Evolutionary conservation across 2,888 invertebrate species (phyloP), one percentile per base, ranked within the genome.

Genomic region (Octodonta nipae): DNA sequence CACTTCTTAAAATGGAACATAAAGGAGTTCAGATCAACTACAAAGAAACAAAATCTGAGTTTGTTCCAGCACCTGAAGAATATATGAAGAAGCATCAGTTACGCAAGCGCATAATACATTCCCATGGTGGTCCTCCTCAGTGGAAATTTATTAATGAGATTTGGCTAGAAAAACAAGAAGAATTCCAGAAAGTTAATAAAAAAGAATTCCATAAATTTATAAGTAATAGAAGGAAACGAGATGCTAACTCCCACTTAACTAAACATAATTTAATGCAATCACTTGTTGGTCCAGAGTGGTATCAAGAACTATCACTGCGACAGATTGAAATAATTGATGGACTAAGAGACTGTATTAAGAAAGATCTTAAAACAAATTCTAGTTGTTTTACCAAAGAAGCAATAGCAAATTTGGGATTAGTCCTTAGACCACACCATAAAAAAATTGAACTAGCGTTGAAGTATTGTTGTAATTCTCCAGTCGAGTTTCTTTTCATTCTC

Each of bases 401-500:
- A 34, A 43, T 61, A 11, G 49, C 41, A 1, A 32, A 34, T 16
- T 37, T 61, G 4, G 61, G 61, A n/a, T 34, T 60, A 14, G 46
- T 50, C 2, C 35, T 50, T 22, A 40, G 51, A 15, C 58, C 57
- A 2, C 50, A 47, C 31, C 38, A 40, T 8, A 41, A 35, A 11
- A 41, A 50, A 15, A 32, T 60, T 4, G 33, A 43, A 30, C 45
- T 38, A 12, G 60, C 60, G 20, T 35, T 63, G 24, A 43, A 44
- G 5, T 40, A 50, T 6, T 56, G 55, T 31, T 54, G 52, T 20
- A 43, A 44, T 26, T 51, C 50, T 32, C 55, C 60, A 1, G 47
- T 58, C 1, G 60, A 62, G 37, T 62, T 62, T 40, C 46, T 63
- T 4, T 36, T 61, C 26, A 48, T 55, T 13, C 38, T 63, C 3